Percentiles rank a stretch among this genome's conserved stretches.
Conservation (phyloP, 2,797 vertebrate genomes). For the Micromesistius poutassou region DNA sequence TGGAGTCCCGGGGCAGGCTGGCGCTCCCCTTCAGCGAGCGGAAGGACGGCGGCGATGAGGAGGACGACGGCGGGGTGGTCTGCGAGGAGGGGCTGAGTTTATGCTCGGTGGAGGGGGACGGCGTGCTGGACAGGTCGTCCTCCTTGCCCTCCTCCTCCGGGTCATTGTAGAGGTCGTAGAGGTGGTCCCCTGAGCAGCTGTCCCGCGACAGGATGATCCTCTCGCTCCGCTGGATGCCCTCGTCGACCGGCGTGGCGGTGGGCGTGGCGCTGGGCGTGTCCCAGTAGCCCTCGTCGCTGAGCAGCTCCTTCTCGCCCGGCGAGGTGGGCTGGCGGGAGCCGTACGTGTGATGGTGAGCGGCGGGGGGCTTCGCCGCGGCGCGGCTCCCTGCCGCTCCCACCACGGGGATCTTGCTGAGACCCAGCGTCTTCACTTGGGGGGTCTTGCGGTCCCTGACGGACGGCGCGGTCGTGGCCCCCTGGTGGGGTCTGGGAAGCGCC, state of each 20-base stretch:
- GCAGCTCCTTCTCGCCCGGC: slow-evolving; percentile 83
- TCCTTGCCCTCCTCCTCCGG: slow-evolving; percentile 74
- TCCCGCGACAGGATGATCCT: slow-evolving; percentile 80
- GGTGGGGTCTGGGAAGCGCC: slow-evolving; percentile 58
- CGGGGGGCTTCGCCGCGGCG: slow-evolving; percentile 51
- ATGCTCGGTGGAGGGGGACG: slow-evolving; percentile 78
- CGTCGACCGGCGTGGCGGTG: slow-evolving; percentile 79
- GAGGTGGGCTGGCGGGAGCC: slow-evolving; percentile 58
- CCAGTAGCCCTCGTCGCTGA: slow-evolving; percentile 95
- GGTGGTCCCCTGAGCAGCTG: slow-evolving; percentile 89
- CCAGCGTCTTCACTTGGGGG: slow-evolving; percentile 75
- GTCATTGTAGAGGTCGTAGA: slow-evolving; percentile 87
- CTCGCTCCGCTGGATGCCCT: slow-evolving; percentile 64
- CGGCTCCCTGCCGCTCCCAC: slow-evolving; percentile 52
- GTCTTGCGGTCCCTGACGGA: slow-evolving; percentile 64
- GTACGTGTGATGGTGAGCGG: slow-evolving; percentile 52
- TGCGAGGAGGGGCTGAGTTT: slow-evolving; percentile 76
- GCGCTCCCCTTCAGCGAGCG: slow-evolving; percentile 85
- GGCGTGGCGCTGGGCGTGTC: slow-evolving; percentile 87
- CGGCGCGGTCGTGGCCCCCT: slow-evolving; percentile 46
- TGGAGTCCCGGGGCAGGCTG: slow-evolving; percentile 88
- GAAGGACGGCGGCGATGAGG: slow-evolving; percentile 75
- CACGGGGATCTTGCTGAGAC: slow-evolving; percentile 82
- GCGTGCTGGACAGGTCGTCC: slow-evolving; percentile 61
- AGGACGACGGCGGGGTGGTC: slow-evolving; percentile 59